Percentiles rank a stretch among this genome's conserved stretches.
These are phyloP conservation scores for Botrylloides violaceus DNA, from an alignment of 23 tunicate genomes.

Conservation along the genomic window DNA sequence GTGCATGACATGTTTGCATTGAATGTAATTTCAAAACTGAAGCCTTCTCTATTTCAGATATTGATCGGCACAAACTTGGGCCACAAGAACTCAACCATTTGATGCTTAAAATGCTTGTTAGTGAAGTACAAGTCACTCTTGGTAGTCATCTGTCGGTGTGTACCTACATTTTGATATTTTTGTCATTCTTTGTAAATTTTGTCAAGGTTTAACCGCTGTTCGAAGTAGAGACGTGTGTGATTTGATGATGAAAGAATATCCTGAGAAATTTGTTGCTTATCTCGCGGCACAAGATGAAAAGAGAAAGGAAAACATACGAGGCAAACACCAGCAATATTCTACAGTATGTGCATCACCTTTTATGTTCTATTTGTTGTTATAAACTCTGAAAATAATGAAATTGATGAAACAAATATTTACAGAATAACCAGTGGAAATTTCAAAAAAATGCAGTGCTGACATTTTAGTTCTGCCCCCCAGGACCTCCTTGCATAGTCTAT, in stretches of 20 bases:
- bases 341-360: constrained; percentile 23
- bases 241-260: constrained; percentile 85
- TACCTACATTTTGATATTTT: too few relatives aligned
- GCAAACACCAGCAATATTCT: constrained; percentile 67
- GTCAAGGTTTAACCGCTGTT: constrained; percentile 70
- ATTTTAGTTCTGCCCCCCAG: too few relatives aligned
- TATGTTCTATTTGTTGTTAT: background rate
- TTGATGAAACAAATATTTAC: background rate
- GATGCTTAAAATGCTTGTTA: constrained; percentile 43
- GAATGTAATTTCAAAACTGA: background rate
- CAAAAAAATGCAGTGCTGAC: too few relatives aligned
- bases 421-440: background rate
- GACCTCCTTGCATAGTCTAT: too few relatives aligned
- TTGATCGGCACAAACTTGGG: constrained; percentile 67
- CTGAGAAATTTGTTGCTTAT: constrained; percentile 69
- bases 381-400: background rate
- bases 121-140: constrained; percentile 70
- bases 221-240: constrained; percentile 88
- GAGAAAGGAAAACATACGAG: constrained; percentile 54
- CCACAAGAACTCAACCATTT: constrained; percentile 72
- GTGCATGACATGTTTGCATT: background rate
- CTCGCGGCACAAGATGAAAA: constrained; percentile 52
- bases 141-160: constrained; percentile 26
- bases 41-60: constrained; percentile 28
- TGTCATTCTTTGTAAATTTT: background rate